Evolutionary conservation across 2,113 vertebrate species (phyloP), one percentile per base, ranked within the genome.

Genomic region (Lepus europaeus): DNA sequence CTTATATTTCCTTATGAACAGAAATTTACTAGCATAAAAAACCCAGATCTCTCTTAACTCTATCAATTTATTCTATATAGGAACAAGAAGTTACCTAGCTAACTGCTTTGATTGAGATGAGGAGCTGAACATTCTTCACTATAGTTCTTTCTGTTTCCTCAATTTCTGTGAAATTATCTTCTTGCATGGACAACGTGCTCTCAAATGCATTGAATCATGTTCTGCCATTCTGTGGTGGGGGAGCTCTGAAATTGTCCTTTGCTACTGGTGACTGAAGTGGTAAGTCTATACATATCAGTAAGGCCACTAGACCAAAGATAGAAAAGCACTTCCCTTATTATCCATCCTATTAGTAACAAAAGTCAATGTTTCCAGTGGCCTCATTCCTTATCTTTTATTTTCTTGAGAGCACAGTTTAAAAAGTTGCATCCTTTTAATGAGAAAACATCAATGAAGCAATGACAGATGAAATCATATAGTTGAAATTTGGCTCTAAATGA

Each of bases 351-450:
- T 66, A 69, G n/a, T 51, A 69, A 53, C 20, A 39, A 66, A 36
- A 6, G 4, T 72, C 9, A 59, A 49, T 36, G 11, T n/a, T 94
- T 91, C 59, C 2, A 23, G 69, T 36, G 64, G 10, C 64, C 12
- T 22, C 90, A 64, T 59, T 45, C 39, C n/a, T 89, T 53, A 39
- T 51, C 9, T 87, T 77, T 68, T 78, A 93, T 72, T 83, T 87
- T 90, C 63, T 76, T 73, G 49, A 70, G 72, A 86, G 12, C 6
- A 87, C 49, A 80, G 27, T 9, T 63, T 49, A 29, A 70, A n/a
- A 76, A 29, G 36, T 31, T 64, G 3, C 16, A 87, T 82, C 1
- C 14, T 53, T 4, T 66, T 66, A 70, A 90, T 82, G 56, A 19
- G 63, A 56, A 5, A 12, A 7, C 27, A 77, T 89, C 74, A 95